These are phyloP conservation scores for Nixonia krombeini DNA, from an alignment of 1,140 invertebrate genomes.

Conservation along the genomic window DNA sequence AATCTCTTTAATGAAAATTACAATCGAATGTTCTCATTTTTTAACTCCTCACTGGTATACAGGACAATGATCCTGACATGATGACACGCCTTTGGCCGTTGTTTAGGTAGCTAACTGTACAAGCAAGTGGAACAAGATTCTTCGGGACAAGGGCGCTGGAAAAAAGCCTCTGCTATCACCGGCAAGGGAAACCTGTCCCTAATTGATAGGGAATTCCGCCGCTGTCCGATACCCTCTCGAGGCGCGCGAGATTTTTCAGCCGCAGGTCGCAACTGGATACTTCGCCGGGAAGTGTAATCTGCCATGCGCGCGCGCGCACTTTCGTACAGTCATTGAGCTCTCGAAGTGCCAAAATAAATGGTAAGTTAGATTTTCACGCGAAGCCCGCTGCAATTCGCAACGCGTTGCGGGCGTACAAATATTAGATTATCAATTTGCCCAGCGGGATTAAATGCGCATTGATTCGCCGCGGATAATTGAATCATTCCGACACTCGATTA, in stretches of 20 bases:
- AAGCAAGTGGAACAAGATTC: constrained; percentile 49
- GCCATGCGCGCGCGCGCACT: constrained; percentile 25
- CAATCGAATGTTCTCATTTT: constrained; percentile 11
- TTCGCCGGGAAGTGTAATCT: constrained; percentile 62
- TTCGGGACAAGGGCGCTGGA: constrained; percentile 41
- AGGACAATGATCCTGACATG: constrained; percentile 45
- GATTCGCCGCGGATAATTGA: too few relatives aligned
- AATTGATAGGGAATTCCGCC: constrained; percentile 69
- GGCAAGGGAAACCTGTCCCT: constrained; percentile 63
- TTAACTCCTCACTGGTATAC: constrained; percentile 21
- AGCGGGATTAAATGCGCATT: too few relatives aligned
- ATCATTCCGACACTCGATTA: too few relatives aligned
- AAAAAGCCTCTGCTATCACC: constrained; percentile 40
- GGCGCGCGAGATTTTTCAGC: constrained; percentile 57
- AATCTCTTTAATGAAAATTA: not conserved
- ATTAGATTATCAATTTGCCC: not conserved
- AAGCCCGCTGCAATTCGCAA: not conserved
- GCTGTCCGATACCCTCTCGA: constrained; percentile 19
- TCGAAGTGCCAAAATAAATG: constrained; percentile 6
- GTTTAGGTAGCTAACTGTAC: constrained; percentile 48
- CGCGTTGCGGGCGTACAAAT: not conserved
- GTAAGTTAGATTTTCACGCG: not conserved
- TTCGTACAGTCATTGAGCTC: not conserved
- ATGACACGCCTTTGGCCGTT: constrained; percentile 35
- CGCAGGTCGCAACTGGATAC: constrained; percentile 65